These are phyloP conservation scores for Epinephelus lanceolatus DNA, from an alignment of 2,113 vertebrate species.

Conservation along the genomic window DNA sequence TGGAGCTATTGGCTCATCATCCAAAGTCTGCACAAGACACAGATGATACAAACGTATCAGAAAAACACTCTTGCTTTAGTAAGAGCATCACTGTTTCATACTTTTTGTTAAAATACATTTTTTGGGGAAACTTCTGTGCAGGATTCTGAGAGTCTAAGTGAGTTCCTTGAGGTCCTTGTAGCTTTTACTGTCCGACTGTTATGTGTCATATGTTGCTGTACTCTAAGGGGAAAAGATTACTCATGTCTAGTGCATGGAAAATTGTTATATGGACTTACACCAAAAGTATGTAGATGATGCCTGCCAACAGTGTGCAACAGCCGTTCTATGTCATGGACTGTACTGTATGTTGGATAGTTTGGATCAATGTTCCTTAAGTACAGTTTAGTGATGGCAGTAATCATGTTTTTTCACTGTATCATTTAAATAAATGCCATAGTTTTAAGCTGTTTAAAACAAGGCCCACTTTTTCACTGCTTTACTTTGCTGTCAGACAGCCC, in stretches of 20 bases:
- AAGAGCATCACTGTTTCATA: neutral
- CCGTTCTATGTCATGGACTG: neutral
- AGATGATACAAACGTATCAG: slow-evolving; percentile 36
- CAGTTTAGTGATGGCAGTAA: neutral
- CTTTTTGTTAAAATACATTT: neutral
- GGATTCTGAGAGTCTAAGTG: neutral
- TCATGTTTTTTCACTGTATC: neutral
- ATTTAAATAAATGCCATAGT: neutral
- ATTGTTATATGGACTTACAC: neutral
- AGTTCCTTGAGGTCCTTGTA: neutral
- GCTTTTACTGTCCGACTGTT: neutral
- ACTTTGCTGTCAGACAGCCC: too few relatives aligned
- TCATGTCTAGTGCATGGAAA: neutral
- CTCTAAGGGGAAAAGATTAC: neutral
- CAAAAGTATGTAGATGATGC: neutral
- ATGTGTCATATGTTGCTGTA: neutral
- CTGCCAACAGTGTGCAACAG: slow-evolving; percentile 1
- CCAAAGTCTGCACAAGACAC: slow-evolving; percentile 84
- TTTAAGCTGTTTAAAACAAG: too few relatives aligned
- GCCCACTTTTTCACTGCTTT: too few relatives aligned
- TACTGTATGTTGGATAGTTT: slow-evolving; percentile 5
- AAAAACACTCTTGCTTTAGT: neutral
- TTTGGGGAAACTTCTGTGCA: neutral
- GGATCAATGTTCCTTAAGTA: neutral
- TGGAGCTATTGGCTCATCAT: slow-evolving; percentile 85